phyloP scores from a whole-genome alignment of 2,797 vertebrate species.

The Poeciliopsis infans region DNA sequence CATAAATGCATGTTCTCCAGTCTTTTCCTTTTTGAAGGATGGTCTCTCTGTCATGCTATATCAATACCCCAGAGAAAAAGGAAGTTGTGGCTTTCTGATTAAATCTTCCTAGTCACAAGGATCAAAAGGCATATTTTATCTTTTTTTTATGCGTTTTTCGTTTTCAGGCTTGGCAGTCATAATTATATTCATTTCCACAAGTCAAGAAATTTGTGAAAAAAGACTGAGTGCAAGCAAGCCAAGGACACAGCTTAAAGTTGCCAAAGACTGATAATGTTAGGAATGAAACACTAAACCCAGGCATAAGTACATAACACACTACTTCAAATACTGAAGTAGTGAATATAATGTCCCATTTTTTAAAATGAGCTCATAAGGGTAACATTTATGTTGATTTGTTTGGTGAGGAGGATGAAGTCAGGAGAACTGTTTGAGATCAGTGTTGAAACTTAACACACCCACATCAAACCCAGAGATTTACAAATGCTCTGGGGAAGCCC shows the following conservation, averaged over 20 bases:
- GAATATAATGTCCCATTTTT: neutral
- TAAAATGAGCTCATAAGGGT: neutral
- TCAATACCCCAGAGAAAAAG: neutral
- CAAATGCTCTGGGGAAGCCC: neutral
- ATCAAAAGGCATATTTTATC: neutral
- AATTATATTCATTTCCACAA: neutral
- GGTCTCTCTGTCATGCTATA: neutral
- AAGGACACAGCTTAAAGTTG: neutral
- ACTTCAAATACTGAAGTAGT: neutral
- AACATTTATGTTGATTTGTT: neutral
- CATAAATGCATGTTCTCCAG: neutral
- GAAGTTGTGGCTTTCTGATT: neutral
- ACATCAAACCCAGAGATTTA: neutral
- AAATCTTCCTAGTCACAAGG: neutral
- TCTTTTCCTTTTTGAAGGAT: neutral
- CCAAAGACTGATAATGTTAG: neutral
- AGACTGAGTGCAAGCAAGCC: neutral
- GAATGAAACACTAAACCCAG: neutral
- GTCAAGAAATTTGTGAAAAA: neutral
- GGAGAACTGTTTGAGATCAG: neutral
- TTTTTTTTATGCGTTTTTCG: neutral
- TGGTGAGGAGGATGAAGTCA: neutral
- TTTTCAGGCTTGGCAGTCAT: neutral
- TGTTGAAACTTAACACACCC: neutral
- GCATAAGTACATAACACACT: neutral